Evolutionary conservation across 2,113 vertebrate species (phyloP), one percentile per base, ranked within the genome.

Genomic region (Pantherophis guttatus): DNA sequence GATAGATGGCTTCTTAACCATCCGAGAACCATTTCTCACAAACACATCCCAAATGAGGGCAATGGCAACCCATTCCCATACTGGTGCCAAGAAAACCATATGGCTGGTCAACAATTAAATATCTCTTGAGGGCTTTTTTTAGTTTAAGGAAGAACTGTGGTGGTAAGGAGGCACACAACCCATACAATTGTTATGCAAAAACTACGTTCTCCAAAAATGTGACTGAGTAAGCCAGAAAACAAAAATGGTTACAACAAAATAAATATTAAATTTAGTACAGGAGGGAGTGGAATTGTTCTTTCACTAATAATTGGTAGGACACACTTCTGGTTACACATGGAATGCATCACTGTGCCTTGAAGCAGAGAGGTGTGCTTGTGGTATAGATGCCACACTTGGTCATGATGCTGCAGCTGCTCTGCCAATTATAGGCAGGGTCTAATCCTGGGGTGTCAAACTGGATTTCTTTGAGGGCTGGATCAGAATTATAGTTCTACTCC

Each of bases 231-330:
- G 19, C 24, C 62, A 4, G 1, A 33, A 5, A 8, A 54, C 23
- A 39, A 39, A 8, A 55, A 55, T 33, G 5, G 8, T 52, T 52
- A 54, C 54, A 89, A 33, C 4, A 81, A 65, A 87, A 65, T 33
- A 81, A 10, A 39, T n/a, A 87, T 19, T 48, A 88, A 6, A 5
- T 50, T 2, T 48, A 88, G 58, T 5, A 92, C 94, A 29, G 95
- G 94, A 96, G 95, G 95, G 93, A 95, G 95, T 93, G 96, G 93
- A 88, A 88, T 86, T 62, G 95, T 6, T 70, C 29, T 15, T 70
- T 94, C 88, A 93, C 70, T 87, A 85, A 44, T 15, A 33, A 44
- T 0, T 1, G 29, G 87, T 86, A 88, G 44, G 0, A 39, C 53
- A 24, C 3, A 8, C 9, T 24, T 50, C 39, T 50, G 26, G 54